Percentiles rank a stretch among this genome's conserved stretches.
Evolutionary conservation across 2,113 vertebrate genomes (phyloP).

Genomic region (Marmota monax): DNA sequence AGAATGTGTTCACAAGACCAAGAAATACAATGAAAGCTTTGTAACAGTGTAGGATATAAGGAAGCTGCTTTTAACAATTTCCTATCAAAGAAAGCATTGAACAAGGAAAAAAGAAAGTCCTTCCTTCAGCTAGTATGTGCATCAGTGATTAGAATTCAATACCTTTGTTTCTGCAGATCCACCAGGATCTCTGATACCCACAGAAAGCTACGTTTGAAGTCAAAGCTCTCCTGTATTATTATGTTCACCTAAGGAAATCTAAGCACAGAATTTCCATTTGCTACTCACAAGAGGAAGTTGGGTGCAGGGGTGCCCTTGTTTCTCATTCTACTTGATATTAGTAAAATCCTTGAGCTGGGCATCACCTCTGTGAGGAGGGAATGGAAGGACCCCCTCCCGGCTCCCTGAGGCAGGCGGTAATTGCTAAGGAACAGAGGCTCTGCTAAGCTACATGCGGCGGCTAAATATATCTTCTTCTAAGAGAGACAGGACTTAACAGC

Average conservation of each 20-base stretch:
- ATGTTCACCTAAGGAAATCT: not conserved
- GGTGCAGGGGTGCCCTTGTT: conserved; percentile 48
- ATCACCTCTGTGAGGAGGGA: not conserved
- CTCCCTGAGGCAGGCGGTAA: not conserved
- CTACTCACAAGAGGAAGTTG: conserved; percentile 44
- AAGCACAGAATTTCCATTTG: not conserved
- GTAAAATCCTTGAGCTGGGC: not conserved
- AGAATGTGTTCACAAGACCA: not conserved
- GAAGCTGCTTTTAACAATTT: not conserved
- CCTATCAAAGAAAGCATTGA: not conserved
- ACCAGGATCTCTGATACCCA: too few relatives aligned
- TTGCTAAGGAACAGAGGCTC: conserved; percentile 60
- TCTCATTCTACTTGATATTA: conserved; percentile 8
- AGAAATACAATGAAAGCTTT: not conserved
- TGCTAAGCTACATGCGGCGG: conserved; percentile 63
- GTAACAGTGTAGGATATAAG: not conserved
- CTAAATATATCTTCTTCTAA: conserved; percentile 82
- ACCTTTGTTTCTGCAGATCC: not conserved
- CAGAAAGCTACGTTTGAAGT: not conserved
- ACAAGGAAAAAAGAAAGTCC: not conserved
- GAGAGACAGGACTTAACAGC: conserved; percentile 60
- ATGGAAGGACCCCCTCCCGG: conserved; percentile 25
- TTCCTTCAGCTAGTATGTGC: not conserved
- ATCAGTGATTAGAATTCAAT: not conserved
- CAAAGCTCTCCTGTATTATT: not conserved